Conservation (phyloP, 2,113 vertebrate genomes). For the Pelecanus crispus region DNA sequence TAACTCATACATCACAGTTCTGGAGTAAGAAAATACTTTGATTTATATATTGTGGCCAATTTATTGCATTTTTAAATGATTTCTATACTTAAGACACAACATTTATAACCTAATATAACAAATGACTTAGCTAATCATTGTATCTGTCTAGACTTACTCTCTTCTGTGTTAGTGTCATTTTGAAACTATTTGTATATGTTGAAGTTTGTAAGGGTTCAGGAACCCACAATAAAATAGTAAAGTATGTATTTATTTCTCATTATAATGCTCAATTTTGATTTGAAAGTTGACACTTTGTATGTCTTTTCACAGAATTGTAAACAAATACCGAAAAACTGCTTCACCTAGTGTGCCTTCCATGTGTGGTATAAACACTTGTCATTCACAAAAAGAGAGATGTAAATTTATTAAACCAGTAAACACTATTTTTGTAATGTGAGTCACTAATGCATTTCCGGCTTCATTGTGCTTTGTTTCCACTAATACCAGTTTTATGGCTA, state of each 20-base stretch:
- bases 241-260: conserved; percentile 77
- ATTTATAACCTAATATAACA: conserved; percentile 21
- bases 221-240: conserved; percentile 66
- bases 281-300: conserved; percentile 41
- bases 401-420: conserved; percentile 63
- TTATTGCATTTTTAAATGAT: conserved; percentile 33
- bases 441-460: conserved; percentile 27
- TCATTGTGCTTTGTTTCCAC: conserved; percentile 36
- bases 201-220: conserved; percentile 69
- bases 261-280: conserved; percentile 29
- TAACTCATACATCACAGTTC: background rate
- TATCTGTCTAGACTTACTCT: conserved; percentile 36
- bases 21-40: background rate
- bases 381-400: conserved; percentile 57
- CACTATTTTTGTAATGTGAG: conserved; percentile 72
- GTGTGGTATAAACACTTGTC: conserved; percentile 61
- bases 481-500: background rate
- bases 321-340: conserved; percentile 62
- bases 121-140: conserved; percentile 49
- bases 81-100: conserved; percentile 24
- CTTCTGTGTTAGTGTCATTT: conserved; percentile 51
- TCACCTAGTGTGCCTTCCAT: conserved; percentile 79
- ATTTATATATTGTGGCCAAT: background rate
- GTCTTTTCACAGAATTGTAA: conserved; percentile 59
- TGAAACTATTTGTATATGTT: conserved; percentile 77